phyloP scores from a whole-genome alignment of 1,140 invertebrate genomes.

The Papilio xuthus region DNA sequence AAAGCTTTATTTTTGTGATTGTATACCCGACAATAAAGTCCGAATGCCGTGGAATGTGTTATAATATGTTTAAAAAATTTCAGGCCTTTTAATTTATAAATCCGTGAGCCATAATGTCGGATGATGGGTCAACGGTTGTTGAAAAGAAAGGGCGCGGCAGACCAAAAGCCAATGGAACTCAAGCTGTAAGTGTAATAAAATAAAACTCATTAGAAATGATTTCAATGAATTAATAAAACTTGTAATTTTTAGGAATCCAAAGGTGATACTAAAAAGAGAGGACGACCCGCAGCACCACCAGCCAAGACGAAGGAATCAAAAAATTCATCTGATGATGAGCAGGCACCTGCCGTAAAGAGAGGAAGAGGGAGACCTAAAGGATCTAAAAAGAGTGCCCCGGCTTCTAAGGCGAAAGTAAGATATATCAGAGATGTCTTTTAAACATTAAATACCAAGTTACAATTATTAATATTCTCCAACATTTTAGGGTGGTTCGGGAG shows the following conservation, averaged over 20 bases:
- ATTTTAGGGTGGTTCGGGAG: slow-evolving; percentile 65
- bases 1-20: neutral
- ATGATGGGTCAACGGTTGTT: slow-evolving; percentile 78
- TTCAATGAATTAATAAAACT: slow-evolving; percentile 27
- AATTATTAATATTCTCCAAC: slow-evolving; percentile 33
- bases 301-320: slow-evolving; percentile 77
- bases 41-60: neutral
- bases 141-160: slow-evolving; percentile 81
- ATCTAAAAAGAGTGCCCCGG: slow-evolving; percentile 77
- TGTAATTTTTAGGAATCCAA: slow-evolving; percentile 66
- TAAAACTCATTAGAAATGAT: neutral
- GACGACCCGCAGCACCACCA: slow-evolving; percentile 66
- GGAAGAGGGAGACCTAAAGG: slow-evolving; percentile 81
- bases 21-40: neutral
- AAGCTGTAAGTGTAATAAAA: slow-evolving; percentile 56
- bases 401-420: slow-evolving; percentile 72
- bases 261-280: slow-evolving; percentile 77
- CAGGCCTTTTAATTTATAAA: slow-evolving; percentile 37
- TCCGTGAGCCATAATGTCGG: slow-evolving; percentile 72
- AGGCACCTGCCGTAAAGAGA: slow-evolving; percentile 78
- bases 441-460: too few relatives aligned
- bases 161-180: slow-evolving; percentile 80
- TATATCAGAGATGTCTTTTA: slow-evolving; percentile 32
- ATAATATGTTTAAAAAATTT: slow-evolving; percentile 1
- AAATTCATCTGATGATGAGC: slow-evolving; percentile 81